These are phyloP conservation scores for Nymphalis polychloros DNA, from an alignment of 2,888 invertebrate species.

Conservation along the genomic window DNA sequence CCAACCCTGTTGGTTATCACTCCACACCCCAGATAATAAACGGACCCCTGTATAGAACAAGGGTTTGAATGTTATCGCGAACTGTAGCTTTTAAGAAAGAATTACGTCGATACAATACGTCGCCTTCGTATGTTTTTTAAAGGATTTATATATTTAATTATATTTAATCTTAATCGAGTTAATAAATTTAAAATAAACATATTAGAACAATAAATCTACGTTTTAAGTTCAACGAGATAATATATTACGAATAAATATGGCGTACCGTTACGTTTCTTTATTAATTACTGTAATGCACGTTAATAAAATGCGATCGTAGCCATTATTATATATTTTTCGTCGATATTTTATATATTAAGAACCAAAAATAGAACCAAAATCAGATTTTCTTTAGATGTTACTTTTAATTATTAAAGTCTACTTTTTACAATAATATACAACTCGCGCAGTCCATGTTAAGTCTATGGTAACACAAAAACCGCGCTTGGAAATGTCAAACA, in stretches of 20 bases:
- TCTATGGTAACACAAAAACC: conserved; percentile 18
- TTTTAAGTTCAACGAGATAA: too few species aligned
- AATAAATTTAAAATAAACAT: too few species aligned
- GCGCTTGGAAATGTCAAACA: conserved; percentile 32
- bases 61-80: conserved; percentile 11
- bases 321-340: too few species aligned
- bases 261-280: too few species aligned
- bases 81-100: background rate
- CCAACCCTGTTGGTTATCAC: conserved; percentile 54
- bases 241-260: too few species aligned
- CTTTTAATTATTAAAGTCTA: background rate
- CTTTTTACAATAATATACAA: background rate
- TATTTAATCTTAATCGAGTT: too few species aligned
- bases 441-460: background rate
- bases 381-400: background rate
- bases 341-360: too few species aligned
- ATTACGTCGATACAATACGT: background rate
- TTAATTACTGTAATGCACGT: too few species aligned
- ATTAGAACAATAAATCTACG: too few species aligned
- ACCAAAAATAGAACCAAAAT: too few species aligned
- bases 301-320: too few species aligned
- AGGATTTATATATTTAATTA: background rate
- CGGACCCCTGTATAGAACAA: conserved; percentile 13
- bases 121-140: background rate
- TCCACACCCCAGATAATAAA: conserved; percentile 63